These are phyloP conservation scores for Arenicola marina DNA, from an alignment of 2,888 invertebrate species.

Conservation along the genomic window DNA sequence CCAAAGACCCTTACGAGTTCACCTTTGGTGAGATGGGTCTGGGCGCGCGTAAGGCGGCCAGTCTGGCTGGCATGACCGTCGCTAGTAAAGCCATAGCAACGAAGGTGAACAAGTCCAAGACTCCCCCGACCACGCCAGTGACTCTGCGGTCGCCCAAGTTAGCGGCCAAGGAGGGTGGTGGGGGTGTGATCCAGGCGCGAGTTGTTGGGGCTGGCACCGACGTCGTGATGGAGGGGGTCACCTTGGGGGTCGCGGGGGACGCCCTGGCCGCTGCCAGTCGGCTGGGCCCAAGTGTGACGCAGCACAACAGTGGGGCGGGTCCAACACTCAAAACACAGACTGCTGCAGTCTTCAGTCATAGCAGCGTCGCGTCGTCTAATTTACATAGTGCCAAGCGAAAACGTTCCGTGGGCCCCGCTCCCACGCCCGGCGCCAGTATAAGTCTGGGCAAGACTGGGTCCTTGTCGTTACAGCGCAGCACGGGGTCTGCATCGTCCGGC, in stretches of 20 bases:
- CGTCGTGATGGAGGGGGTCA: too few relatives aligned
- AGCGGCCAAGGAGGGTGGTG: too few relatives aligned
- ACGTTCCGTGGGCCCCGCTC: not conserved
- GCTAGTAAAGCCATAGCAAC: not conserved
- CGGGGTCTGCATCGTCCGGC: not conserved
- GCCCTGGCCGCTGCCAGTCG: not conserved
- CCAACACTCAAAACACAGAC: too few relatives aligned
- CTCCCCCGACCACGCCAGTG: not conserved
- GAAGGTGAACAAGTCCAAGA: not conserved
- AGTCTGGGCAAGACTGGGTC: too few relatives aligned
- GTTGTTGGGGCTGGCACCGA: not conserved
- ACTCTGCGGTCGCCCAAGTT: not conserved
- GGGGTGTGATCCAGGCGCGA: not conserved
- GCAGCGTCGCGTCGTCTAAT: not conserved
- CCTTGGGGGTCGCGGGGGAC: not conserved
- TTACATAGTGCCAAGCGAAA: not conserved
- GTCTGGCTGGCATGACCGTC: not conserved
- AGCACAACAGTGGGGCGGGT: not conserved
- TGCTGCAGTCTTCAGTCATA: not conserved
- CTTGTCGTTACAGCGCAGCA: not conserved
- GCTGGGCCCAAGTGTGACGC: not conserved
- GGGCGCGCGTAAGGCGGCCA: too few relatives aligned
- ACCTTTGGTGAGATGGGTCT: not conserved
- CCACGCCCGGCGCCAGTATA: too few relatives aligned
- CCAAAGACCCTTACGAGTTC: conserved; percentile 57